A percentile compares a stretch with the other conserved stretches of the same genome.
Evolutionary conservation across 2,888 invertebrate genomes (phyloP).

Genomic region (Thelaira solivaga): DNA sequence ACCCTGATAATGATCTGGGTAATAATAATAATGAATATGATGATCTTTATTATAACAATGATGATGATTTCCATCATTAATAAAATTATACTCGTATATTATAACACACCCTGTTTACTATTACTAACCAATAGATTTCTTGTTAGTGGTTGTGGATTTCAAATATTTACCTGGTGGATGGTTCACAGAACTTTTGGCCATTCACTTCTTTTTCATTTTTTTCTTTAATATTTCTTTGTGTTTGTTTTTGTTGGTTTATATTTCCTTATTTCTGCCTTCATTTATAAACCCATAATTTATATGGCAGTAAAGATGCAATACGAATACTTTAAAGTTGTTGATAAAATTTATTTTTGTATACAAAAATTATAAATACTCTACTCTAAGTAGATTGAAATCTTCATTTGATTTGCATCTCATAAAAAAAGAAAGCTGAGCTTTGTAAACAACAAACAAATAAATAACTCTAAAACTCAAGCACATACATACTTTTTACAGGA

Average conservation of each 20-base stretch:
- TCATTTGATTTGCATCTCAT: too few species aligned
- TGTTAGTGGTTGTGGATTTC: slow-evolving; percentile 6
- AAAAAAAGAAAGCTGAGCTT: too few species aligned
- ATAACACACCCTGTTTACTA: slow-evolving; percentile 24
- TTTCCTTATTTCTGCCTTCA: background rate
- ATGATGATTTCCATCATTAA: too few species aligned
- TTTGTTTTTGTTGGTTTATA: background rate
- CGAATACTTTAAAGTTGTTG: background rate
- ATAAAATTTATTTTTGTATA: background rate
- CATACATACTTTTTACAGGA: too few species aligned
- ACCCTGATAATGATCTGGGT: slow-evolving; percentile 1
- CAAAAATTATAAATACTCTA: background rate
- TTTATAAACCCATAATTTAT: slow-evolving; percentile 32
- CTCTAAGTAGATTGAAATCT: background rate
- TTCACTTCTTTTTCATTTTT: background rate
- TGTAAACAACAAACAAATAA: too few species aligned
- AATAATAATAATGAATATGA: slow-evolving; percentile 4
- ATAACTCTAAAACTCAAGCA: too few species aligned
- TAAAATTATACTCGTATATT: slow-evolving; percentile 32
- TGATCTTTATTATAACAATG: background rate
- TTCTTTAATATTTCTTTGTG: background rate
- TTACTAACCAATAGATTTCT: background rate
- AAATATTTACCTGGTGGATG: background rate
- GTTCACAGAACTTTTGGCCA: background rate
- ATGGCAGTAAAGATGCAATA: slow-evolving; percentile 33